These are phyloP conservation scores for Tetrapedia diversipes DNA, from an alignment of 2,888 invertebrate species.

Conservation along the genomic window DNA sequence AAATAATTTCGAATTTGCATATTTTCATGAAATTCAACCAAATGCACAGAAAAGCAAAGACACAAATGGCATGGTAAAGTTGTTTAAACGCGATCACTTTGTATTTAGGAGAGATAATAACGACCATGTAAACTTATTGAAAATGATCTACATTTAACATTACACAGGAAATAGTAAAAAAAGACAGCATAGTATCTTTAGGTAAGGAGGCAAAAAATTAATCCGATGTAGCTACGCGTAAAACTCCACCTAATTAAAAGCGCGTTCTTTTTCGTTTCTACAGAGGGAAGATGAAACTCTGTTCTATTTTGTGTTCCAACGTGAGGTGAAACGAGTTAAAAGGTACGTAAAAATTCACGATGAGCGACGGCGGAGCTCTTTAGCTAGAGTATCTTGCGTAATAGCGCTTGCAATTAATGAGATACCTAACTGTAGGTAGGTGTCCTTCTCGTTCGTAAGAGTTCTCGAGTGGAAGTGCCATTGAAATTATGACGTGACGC, in stretches of 20 bases:
- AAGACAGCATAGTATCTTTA: not conserved
- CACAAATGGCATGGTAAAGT: not conserved
- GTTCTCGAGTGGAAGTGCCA: slow-evolving; percentile 57
- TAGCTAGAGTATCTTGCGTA: slow-evolving; percentile 51
- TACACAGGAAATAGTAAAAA: not conserved
- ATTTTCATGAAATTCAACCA: not conserved
- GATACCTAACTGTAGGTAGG: slow-evolving; percentile 50
- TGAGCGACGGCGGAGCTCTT: slow-evolving; percentile 45
- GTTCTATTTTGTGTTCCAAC: slow-evolving; percentile 27
- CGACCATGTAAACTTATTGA: not conserved
- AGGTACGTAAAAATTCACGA: slow-evolving; percentile 52
- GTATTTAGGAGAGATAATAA: not conserved
- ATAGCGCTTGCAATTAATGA: slow-evolving; percentile 61
- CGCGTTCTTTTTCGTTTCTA: slow-evolving; percentile 3
- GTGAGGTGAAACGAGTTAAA: slow-evolving; percentile 42
- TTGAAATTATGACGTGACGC: slow-evolving; percentile 55
- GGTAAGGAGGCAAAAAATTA: slow-evolving; percentile 1
- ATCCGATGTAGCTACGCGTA: slow-evolving; percentile 21
- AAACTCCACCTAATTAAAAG: slow-evolving; percentile 25
- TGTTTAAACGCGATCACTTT: not conserved
- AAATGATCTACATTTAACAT: not conserved
- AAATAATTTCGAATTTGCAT: too few relatives aligned
- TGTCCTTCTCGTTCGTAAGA: slow-evolving; percentile 45
- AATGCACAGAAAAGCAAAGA: not conserved
- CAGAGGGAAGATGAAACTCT: not conserved